Conservation (phyloP, 2,797 vertebrate species). For the Sebastes kiyomatsui region DNA sequence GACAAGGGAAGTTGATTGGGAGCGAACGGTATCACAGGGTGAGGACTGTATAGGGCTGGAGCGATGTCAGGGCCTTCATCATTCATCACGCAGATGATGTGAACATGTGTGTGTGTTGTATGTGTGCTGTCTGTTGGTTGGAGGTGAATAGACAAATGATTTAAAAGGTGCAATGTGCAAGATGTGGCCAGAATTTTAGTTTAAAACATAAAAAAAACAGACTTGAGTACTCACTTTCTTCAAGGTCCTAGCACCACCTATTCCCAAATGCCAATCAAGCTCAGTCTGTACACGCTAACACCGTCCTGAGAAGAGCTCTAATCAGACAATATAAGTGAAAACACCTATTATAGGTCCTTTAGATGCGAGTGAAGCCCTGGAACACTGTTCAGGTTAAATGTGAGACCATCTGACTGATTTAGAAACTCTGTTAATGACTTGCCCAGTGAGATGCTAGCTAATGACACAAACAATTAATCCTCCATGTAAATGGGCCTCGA, state of each 20-base stretch:
- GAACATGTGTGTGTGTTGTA: neutral
- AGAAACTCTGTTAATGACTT: slow-evolving; percentile 40
- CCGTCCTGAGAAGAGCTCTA: neutral
- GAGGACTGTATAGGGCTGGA: slow-evolving; percentile 27
- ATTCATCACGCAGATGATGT: slow-evolving; percentile 30
- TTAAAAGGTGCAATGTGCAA: neutral
- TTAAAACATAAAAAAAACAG: neutral
- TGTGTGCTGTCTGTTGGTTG: neutral
- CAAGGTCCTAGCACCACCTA: neutral
- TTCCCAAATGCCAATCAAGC: neutral
- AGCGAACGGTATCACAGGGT: slow-evolving; percentile 44
- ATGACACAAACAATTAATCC: slow-evolving; percentile 57
- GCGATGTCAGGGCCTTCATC: slow-evolving; percentile 36
- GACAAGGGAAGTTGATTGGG: slow-evolving; percentile 71
- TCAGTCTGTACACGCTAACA: neutral
- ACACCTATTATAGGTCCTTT: neutral
- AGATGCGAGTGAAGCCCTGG: neutral
- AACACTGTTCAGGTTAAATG: slow-evolving; percentile 16
- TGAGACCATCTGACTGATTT: slow-evolving; percentile 35
- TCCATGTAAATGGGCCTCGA: slow-evolving; percentile 50
- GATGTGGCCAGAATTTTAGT: neutral
- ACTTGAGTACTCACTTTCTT: neutral
- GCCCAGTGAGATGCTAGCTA: slow-evolving; percentile 25
- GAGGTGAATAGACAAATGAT: neutral
- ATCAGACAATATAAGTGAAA: neutral